Evolutionary conservation across 2,797 vertebrate genomes (phyloP).

Genomic region (Sternotherus odoratus): DNA sequence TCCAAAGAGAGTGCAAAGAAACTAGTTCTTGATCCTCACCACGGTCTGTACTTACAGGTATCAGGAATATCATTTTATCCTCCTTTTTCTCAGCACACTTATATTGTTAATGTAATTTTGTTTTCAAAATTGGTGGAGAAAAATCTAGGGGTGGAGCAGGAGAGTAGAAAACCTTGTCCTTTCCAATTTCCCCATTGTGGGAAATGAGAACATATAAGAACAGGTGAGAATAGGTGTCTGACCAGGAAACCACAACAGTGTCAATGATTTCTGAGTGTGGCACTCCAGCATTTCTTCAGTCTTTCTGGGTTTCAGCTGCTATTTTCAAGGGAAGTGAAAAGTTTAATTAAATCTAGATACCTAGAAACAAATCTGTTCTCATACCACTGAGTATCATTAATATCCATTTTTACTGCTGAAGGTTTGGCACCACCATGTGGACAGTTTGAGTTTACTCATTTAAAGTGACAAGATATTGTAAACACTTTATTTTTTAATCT

Average conservation of each 20-base stretch:
- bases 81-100: background rate
- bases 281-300: fast-evolving
- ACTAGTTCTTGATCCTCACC: background rate
- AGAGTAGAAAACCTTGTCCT: background rate
- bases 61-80: background rate
- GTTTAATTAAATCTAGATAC: background rate
- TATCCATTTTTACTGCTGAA: slow-evolving; percentile 36
- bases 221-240: fast-evolving
- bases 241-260: background rate
- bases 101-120: background rate
- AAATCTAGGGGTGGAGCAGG: background rate
- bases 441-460: slow-evolving; percentile 30
- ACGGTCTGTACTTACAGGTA: too few species aligned
- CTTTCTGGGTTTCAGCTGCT: background rate
- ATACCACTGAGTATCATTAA: fast-evolving
- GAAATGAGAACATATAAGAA: too few species aligned
- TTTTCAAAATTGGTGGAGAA: background rate
- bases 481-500: background rate
- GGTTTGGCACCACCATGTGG: slow-evolving; percentile 73
- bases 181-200: background rate
- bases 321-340: background rate
- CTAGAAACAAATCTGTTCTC: background rate
- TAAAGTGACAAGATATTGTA: background rate
- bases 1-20: background rate
- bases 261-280: background rate